Conservation (phyloP, 1,140 invertebrate species). For the Spodoptera litura region DNA sequence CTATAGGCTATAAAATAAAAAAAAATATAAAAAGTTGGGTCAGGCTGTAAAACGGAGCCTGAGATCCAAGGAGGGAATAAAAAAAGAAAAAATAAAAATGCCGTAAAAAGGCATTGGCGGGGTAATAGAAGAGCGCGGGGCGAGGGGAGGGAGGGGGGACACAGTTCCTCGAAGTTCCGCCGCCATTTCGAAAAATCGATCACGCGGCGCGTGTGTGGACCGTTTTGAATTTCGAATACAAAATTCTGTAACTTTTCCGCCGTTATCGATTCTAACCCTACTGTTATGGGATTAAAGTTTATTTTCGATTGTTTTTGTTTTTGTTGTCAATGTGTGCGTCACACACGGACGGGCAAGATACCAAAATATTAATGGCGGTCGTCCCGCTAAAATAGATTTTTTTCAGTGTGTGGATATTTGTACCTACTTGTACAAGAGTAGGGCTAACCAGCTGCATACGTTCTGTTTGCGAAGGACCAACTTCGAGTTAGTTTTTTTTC, state of each 20-base stretch:
- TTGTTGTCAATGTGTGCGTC: slow-evolving; percentile 46
- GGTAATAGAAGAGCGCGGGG: slow-evolving; percentile 53
- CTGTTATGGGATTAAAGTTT: not conserved
- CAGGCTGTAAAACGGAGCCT: slow-evolving; percentile 53
- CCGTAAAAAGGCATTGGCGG: slow-evolving; percentile 56
- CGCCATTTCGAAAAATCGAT: slow-evolving; percentile 81
- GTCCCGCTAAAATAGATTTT: slow-evolving; percentile 63
- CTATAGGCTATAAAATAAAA: slow-evolving; percentile 57
- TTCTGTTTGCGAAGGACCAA: slow-evolving; percentile 24
- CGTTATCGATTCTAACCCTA: slow-evolving; percentile 45
- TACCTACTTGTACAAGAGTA: not conserved
- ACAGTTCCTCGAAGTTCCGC: slow-evolving; percentile 55
- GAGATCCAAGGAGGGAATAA: slow-evolving; percentile 55
- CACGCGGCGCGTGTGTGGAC: slow-evolving; percentile 76
- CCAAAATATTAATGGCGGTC: slow-evolving; percentile 65
- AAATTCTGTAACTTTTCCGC: slow-evolving; percentile 56
- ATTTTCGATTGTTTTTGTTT: slow-evolving; percentile 38
- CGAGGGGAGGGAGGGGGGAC: slow-evolving; percentile 47
- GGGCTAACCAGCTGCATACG: slow-evolving; percentile 29
- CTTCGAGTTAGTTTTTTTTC: slow-evolving; percentile 1
- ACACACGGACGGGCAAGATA: slow-evolving; percentile 47
- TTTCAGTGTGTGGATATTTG: slow-evolving; percentile 40
- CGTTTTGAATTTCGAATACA: slow-evolving; percentile 80
- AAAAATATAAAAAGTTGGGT: slow-evolving; percentile 53
- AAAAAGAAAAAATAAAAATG: slow-evolving; percentile 58